A percentile compares a stretch with the other conserved stretches of the same genome.
phyloP scores from a whole-genome alignment of 2,888 invertebrate species.

The Drosophila quinaria region DNA sequence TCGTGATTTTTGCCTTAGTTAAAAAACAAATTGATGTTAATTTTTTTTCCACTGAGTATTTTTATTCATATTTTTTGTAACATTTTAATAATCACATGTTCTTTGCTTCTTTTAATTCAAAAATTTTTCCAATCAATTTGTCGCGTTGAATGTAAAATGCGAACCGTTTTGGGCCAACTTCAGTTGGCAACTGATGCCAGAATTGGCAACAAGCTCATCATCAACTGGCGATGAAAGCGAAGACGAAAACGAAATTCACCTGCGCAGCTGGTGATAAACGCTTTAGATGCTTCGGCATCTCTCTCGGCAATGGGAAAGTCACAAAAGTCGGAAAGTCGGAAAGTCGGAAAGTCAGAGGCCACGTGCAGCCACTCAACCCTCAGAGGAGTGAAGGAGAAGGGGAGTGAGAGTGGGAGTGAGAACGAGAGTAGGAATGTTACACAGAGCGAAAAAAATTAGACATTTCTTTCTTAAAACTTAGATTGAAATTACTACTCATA shows the following conservation, averaged over 20 bases:
- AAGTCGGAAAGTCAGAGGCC: slow-evolving; percentile 60
- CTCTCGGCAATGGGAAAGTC: not conserved
- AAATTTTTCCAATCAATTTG: too few species aligned
- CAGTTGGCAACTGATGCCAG: slow-evolving; percentile 65
- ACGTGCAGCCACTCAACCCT: slow-evolving; percentile 78
- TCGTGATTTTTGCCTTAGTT: too few species aligned
- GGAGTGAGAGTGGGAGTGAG: not conserved
- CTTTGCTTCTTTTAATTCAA: too few species aligned
- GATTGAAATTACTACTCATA: too few species aligned
- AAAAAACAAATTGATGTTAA: too few species aligned
- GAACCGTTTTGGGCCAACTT: slow-evolving; percentile 59
- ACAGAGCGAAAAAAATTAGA: too few species aligned
- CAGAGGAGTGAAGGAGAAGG: not conserved
- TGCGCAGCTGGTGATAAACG: slow-evolving; percentile 82
- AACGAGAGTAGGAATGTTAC: not conserved
- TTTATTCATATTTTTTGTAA: too few species aligned
- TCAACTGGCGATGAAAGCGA: slow-evolving; percentile 5
- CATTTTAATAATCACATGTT: too few species aligned
- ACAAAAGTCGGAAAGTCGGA: slow-evolving; percentile 32
- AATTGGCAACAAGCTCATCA: slow-evolving; percentile 22
- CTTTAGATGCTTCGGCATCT: slow-evolving; percentile 33
- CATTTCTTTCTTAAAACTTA: too few species aligned
- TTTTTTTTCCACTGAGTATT: too few species aligned
- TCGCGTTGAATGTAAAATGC: not conserved
- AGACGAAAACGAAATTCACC: slow-evolving; percentile 52